A percentile compares a stretch with the other conserved stretches of the same genome.
Conservation (phyloP, 2,797 vertebrate species). For the Gastrophryne carolinensis region DNA sequence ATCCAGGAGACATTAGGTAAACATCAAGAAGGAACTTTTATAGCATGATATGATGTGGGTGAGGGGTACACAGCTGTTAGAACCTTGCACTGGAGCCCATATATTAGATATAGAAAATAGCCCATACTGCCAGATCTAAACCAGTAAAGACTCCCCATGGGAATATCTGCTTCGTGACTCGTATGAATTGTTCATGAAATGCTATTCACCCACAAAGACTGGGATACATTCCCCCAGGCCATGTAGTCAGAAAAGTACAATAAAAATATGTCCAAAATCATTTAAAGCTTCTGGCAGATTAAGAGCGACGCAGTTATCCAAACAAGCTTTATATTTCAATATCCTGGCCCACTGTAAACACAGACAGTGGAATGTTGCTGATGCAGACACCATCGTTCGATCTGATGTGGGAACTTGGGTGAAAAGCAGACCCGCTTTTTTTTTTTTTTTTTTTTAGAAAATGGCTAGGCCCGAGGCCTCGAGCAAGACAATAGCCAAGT, state of each 20-base stretch:
- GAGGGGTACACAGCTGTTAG: no score
- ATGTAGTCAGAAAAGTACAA: slow-evolving; percentile 21
- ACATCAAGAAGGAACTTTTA: no score
- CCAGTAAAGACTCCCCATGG: slow-evolving; percentile 10
- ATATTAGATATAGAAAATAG: slow-evolving; percentile 10
- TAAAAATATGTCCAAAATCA: slow-evolving; percentile 35
- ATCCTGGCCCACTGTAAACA: slow-evolving; percentile 55
- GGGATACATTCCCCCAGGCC: slow-evolving; percentile 23
- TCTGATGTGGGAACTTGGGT: slow-evolving; percentile 55
- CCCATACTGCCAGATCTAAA: slow-evolving; percentile 26
- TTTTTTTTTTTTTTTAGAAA: no score
- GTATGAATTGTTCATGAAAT: slow-evolving; percentile 32
- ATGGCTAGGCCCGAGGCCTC: slow-evolving; percentile 49
- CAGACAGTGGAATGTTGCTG: slow-evolving; percentile 57
- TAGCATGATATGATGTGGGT: no score
- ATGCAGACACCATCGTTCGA: slow-evolving; percentile 57
- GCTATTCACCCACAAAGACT: slow-evolving; percentile 29
- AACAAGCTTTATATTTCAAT: slow-evolving; percentile 45
- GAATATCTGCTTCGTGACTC: slow-evolving; percentile 7
- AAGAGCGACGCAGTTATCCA: slow-evolving; percentile 37
- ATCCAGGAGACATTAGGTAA: no score
- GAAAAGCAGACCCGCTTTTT: slow-evolving; percentile 55
- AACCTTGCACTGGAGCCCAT: no score
- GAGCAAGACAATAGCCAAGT: slow-evolving; percentile 51
- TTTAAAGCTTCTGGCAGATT: slow-evolving; percentile 30